Evolutionary conservation across 2,113 vertebrate species (phyloP).

Genomic region (Lasiurus cinereus): DNA sequence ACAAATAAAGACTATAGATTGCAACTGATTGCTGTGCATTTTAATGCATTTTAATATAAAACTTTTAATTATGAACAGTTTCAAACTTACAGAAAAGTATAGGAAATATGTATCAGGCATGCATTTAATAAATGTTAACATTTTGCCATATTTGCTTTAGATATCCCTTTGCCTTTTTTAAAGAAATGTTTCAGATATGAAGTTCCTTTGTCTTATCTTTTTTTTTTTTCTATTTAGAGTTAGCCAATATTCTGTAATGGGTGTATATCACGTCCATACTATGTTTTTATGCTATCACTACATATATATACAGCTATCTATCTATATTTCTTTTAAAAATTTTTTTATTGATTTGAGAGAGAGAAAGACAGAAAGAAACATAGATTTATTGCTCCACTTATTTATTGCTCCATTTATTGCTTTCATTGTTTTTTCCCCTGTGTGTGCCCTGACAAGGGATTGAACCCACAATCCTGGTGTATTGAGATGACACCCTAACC

Average conservation of each 20-base stretch:
- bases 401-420: too few species aligned
- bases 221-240: not conserved
- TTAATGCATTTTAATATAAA: not conserved
- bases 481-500: too few species aligned
- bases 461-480: too few species aligned
- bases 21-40: not conserved
- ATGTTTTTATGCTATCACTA: not conserved
- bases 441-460: too few species aligned
- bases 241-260: not conserved
- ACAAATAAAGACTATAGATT: not conserved
- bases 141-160: not conserved
- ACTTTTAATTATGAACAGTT: constrained; percentile 21
- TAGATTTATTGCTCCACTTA: too few species aligned
- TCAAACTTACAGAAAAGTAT: not conserved
- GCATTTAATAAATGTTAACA: not conserved
- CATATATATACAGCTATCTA: not conserved
- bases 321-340: too few species aligned
- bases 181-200: not conserved
- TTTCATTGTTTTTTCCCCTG: too few species aligned
- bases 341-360: too few species aligned
- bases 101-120: not conserved
- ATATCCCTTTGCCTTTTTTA: not conserved
- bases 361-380: too few species aligned
- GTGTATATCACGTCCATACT: not conserved
- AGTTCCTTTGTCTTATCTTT: not conserved